phyloP scores from a whole-genome alignment of 2,797 vertebrate species.

The Ambastaia sidthimunki region DNA sequence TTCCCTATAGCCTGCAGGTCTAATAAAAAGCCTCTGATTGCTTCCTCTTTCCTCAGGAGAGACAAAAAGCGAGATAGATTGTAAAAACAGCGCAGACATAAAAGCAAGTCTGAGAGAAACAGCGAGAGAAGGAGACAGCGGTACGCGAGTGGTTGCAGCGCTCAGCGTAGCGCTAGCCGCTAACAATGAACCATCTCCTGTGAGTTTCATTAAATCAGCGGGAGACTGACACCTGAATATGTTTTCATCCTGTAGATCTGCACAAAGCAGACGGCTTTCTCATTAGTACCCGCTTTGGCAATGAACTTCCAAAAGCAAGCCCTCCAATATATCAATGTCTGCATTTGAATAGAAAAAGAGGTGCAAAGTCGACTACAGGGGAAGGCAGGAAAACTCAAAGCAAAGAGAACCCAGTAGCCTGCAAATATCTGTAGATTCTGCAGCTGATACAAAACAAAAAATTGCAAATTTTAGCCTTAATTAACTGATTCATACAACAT shows the following conservation, averaged over 20 bases:
- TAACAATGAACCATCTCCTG: slow-evolving; percentile 73
- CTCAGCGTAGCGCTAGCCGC: slow-evolving; percentile 38
- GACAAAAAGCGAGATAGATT: slow-evolving; percentile 52
- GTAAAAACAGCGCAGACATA: slow-evolving; percentile 42
- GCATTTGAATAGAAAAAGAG: slow-evolving; percentile 53
- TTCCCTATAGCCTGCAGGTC: slow-evolving; percentile 57
- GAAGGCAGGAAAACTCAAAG: slow-evolving; percentile 31
- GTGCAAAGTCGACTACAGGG: slow-evolving; percentile 24
- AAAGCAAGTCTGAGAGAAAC: slow-evolving; percentile 53
- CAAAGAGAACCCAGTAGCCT: slow-evolving; percentile 22
- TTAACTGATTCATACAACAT: too few species aligned
- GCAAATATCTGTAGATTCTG: neutral
- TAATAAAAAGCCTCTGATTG: slow-evolving; percentile 69
- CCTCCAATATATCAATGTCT: slow-evolving; percentile 61
- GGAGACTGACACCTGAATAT: slow-evolving; percentile 81
- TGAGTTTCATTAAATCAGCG: slow-evolving; percentile 74
- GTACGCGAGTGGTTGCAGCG: slow-evolving; percentile 32
- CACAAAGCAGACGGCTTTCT: slow-evolving; percentile 63
- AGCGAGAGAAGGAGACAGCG: slow-evolving; percentile 37
- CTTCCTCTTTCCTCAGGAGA: slow-evolving; percentile 59
- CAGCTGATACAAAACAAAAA: neutral
- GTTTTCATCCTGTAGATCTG: slow-evolving; percentile 72
- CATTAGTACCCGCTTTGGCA: slow-evolving; percentile 61
- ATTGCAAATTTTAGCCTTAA: neutral
- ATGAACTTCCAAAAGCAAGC: slow-evolving; percentile 59